Base-by-base conservation (phyloP, 2,797 vertebrate genomes). In the Sorex maritimensis region DNA sequence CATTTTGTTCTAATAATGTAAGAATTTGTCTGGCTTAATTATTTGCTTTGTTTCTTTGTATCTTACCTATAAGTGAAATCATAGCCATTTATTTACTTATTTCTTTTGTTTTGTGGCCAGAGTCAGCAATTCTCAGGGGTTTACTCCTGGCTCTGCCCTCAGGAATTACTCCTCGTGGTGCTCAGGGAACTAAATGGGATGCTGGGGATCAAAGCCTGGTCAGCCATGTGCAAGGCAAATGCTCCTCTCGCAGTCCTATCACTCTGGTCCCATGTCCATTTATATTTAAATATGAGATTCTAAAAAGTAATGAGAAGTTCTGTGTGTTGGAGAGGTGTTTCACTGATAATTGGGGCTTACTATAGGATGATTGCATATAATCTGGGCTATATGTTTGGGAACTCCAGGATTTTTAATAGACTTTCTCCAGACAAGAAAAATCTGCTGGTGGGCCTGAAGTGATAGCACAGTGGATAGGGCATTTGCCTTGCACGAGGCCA, bases 371-470 rank as follows among this genome's bases (percentile, higher is more conserved):
- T 8, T 85, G 38, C 44, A 15, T 38, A 15, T 67, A 63, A 81
- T n/a, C 52, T 80, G 71, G 71, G 19, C 67, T 85, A 93, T 72
- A 71, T 75, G 68, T 28, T 52, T 72, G 23, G n/a, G 44, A 44
- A 61, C 46, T 41, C 8, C 65, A 67, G 8, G 24, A 67, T 67
- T 67, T 28, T 67, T 67, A 6, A 28, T 26, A 67, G 61, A 73
- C 28, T 72, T 92, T 88, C 68, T 86, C 49, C 13, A 69, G 72
- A 87, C 65, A 79, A 81, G 68, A 61, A 87, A 80, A 90, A 67
- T 88, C 72, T 7, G 26, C 46, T 49, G 46, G 46, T 6, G 46
- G 46, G 46, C 6, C 46, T 49, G 46, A 49, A 49, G 11, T 12
- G 46, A 49, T 49, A 49, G 46, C 3, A 49, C 46, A 49, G 46